Evolutionary conservation across 2,888 invertebrate species (phyloP), one percentile per base, ranked within the genome.

Genomic region (Apotomis betuletana): DNA sequence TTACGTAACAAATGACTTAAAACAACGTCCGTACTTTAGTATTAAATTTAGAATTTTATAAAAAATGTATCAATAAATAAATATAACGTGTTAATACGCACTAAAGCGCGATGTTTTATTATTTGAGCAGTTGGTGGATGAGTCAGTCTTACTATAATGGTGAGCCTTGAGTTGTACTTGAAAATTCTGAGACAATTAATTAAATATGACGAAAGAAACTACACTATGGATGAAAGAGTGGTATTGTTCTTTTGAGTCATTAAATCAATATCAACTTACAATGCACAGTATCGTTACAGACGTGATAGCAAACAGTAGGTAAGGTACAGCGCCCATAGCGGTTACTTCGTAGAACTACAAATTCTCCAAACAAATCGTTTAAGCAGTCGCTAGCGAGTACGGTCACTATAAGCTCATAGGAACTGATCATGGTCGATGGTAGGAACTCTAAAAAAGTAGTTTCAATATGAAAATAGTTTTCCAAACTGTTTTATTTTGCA

Each of bases 1-100:
- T 78, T 79, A 77, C 78, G 80, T 86, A 86, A 85, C 82, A 84
- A 80, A 80, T 77, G 84, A 81, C 83, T 78, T 78, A 77, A 85
- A 84, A 85, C 82, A 81, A 38, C 63, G 72, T 68, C 52, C 63
- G 63, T 83, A 85, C 83, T 80, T 83, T 83, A 82, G 83, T 63
- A 73, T 70, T 73, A 75, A 74, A 70, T 74, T 75, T 76, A 76
- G 76, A 75, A 76, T 78, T 77, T 77, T 78, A 60, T 74, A 78
- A 77, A 79, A 64, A 83, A 86, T 90, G 84, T 90, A 90, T 89
- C 85, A 84, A 84, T 87, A 85, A 84, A 84, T 87, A 85, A 88
- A 88, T 87, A 84, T 89, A 90, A 86, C 78, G 88, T 90, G 88
- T 89, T 90, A 91, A 90, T 90, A 87, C 80, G 85, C 89, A 89